These are phyloP conservation scores for Xestia c-nigrum DNA, from an alignment of 2,888 invertebrate species.

Conservation along the genomic window DNA sequence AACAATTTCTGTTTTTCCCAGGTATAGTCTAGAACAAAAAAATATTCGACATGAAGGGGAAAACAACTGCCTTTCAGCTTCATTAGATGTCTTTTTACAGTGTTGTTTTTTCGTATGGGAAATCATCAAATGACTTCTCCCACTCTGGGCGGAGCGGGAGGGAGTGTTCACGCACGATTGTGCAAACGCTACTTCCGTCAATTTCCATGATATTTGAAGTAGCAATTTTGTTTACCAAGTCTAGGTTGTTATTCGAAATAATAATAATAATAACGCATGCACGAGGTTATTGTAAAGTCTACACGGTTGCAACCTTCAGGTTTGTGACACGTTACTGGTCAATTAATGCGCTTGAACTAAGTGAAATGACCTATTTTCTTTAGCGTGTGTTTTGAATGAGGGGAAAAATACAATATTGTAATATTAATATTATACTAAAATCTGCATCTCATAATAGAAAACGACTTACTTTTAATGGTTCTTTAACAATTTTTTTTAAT, in stretches of 20 bases:
- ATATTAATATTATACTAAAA: neutral
- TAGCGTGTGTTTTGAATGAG: slow-evolving; percentile 7
- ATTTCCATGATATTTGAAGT: neutral
- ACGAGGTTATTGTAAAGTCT: neutral
- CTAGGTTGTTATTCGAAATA: neutral
- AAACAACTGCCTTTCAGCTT: too few species aligned
- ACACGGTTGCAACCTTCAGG: neutral
- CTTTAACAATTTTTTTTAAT: too few species aligned
- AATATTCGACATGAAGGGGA: too few species aligned
- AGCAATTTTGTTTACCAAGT: neutral
- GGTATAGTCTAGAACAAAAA: too few species aligned
- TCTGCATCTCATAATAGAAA: neutral
- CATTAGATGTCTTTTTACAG: too few species aligned
- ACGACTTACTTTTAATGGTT: neutral
- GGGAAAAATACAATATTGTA: neutral
- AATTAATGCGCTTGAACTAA: slow-evolving; percentile 29
- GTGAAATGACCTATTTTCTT: slow-evolving; percentile 47
- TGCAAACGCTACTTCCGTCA: neutral
- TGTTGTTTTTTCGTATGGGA: too few species aligned
- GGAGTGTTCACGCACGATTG: too few species aligned
- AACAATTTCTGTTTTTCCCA: too few species aligned
- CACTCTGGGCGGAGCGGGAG: too few species aligned
- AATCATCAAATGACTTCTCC: too few species aligned
- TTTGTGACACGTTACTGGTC: slow-evolving; percentile 30
- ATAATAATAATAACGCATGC: neutral